Evolutionary conservation across 2,888 invertebrate genomes (phyloP), one percentile per base, ranked within the genome.

Genomic region (Acronicta psi): DNA sequence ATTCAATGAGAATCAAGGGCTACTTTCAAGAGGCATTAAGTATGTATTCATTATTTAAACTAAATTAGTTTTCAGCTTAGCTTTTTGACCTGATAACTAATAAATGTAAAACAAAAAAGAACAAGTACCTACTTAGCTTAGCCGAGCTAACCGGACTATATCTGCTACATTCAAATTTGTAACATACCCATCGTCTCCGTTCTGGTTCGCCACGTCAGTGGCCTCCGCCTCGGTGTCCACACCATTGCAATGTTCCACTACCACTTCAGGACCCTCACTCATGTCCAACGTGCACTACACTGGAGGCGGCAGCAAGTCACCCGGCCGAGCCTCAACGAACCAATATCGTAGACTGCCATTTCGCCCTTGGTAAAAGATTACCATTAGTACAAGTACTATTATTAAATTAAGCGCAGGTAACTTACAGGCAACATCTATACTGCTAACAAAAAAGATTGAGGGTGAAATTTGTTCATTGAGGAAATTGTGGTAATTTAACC

Each of bases 391-490:
- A 87, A 86, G 85, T 85, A 86, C 85, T 88, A 87, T 93, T 93
- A 94, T 93, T 94, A 94, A 93, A 93, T 94, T 93, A 93, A 92
- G 86, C 87, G 86, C 90, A 88, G 89, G 89, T 87, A 88, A 89
- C 88, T 88, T 87, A 85, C 85, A 86, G 88, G 89, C 88, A 83
- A 84, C 80, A 86, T 57, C 43, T 59, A 74, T 62, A 53, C 41
- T 42, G 20, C 51, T 52, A 59, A 57, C 16, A 59, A 40, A 59
- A 54, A 50, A 47, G 16, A n/a, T 47, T 50, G 31, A 40, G 41
- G 43, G 34, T 31, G 41, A 31, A 50, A 50, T 60, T 18, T 64
- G 38, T 67, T 18, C 36, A 55, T 31, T 43, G 7, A 6, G 13
- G 29, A 34, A 3, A 41, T 20, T 40, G 13, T 31, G 29, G 29